Evolutionary conservation across 2,113 vertebrate species (phyloP).

Genomic region (Bubo scandiacus): DNA sequence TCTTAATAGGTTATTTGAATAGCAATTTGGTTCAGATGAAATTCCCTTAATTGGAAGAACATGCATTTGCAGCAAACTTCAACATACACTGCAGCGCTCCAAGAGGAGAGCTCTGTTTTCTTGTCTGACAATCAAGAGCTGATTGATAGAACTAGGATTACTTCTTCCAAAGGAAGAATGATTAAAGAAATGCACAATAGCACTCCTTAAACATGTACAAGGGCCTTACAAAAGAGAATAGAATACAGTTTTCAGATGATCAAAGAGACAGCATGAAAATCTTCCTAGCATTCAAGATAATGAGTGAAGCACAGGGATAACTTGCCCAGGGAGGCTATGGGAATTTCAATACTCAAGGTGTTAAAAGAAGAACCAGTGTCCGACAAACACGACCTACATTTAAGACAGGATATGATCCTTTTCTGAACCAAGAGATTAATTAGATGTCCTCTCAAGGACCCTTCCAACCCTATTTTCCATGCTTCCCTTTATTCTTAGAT

Average conservation of each 20-base stretch:
- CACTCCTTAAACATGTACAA: background rate
- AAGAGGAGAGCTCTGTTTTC: background rate
- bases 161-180: background rate
- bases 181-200: background rate
- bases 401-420: background rate
- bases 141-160: background rate
- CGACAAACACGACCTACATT: accelerated
- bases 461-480: background rate
- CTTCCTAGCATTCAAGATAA: background rate
- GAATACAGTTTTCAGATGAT: background rate
- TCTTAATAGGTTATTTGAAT: slow-evolving; percentile 26
- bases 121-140: background rate
- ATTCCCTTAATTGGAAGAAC: slow-evolving; percentile 1
- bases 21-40: slow-evolving; percentile 3
- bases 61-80: background rate
- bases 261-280: background rate
- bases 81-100: background rate
- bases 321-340: background rate
- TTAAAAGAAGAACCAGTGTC: background rate
- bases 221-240: background rate
- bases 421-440: background rate
- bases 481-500: background rate
- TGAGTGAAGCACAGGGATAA: background rate
- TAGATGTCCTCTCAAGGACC: background rate
- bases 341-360: background rate